Conservation (phyloP, 2,113 vertebrate genomes). For the Lasiurus cinereus region DNA sequence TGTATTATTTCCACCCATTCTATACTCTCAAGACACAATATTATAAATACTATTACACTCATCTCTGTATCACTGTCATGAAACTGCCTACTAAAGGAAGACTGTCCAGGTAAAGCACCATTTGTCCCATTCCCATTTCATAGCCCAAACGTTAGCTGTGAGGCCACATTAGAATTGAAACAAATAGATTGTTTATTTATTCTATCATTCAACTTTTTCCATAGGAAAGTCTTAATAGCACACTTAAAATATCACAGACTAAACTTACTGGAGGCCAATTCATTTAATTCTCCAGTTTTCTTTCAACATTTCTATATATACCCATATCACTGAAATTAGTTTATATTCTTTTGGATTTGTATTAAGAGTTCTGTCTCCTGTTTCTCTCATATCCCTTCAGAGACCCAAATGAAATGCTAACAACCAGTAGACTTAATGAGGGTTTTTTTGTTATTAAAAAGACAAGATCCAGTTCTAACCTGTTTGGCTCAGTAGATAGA, state of each 20-base stretch:
- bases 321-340: background rate
- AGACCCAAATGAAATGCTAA: conserved; percentile 44
- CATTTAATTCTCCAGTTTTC: background rate
- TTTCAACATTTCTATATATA: background rate
- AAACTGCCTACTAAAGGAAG: background rate
- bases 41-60: background rate
- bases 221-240: background rate
- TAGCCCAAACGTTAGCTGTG: background rate
- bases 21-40: background rate
- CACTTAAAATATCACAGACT: background rate
- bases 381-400: conserved; percentile 20
- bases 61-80: background rate
- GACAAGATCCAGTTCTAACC: background rate
- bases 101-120: background rate
- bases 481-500: too few relatives aligned
- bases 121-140: background rate
- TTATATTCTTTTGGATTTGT: background rate
- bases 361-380: background rate
- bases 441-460: background rate
- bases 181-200: background rate
- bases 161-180: background rate
- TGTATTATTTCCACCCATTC: background rate
- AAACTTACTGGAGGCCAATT: background rate
- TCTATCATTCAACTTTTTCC: background rate
- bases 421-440: conserved; percentile 21